A percentile compares a stretch with the other conserved stretches of the same genome.
Conservation (phyloP, 2,113 vertebrate species). For the Lethenteron reissneri region DNA sequence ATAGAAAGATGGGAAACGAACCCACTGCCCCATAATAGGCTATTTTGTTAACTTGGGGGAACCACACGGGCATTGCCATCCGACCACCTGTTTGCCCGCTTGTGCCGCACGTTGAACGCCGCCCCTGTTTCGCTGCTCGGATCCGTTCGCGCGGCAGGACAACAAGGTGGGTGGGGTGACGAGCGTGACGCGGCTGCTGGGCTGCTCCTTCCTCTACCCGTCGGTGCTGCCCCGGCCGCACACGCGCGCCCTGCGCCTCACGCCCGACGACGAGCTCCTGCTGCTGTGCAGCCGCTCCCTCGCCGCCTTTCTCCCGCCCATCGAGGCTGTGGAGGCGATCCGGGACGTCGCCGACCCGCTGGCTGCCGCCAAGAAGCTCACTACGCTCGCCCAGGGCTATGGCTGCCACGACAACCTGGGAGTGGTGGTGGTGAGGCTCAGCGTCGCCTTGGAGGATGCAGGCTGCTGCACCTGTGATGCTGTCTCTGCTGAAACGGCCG, state of each 20-base stretch:
- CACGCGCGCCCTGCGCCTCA: slow-evolving; percentile 45
- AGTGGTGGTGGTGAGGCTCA: slow-evolving; percentile 53
- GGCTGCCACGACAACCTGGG: slow-evolving; percentile 79
- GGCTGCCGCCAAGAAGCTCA: slow-evolving; percentile 70
- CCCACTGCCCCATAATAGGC: too few relatives aligned
- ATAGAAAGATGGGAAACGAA: too few relatives aligned
- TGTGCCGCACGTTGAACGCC: too few relatives aligned
- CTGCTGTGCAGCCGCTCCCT: slow-evolving; percentile 71
- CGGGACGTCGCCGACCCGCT: slow-evolving; percentile 46
- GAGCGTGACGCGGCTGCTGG: slow-evolving; percentile 77
- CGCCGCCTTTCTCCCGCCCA: slow-evolving; percentile 54
- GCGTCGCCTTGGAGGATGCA: slow-evolving; percentile 33
- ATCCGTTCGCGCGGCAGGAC: slow-evolving; percentile 28
- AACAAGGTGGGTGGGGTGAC: slow-evolving; percentile 94
- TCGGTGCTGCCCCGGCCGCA: slow-evolving; percentile 78
- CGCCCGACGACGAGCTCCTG: slow-evolving; percentile 60
- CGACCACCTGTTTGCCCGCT: too few relatives aligned
- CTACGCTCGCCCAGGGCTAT: slow-evolving; percentile 76
- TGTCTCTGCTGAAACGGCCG: too few relatives aligned
- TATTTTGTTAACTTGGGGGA: too few relatives aligned
- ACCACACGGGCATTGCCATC: too few relatives aligned
- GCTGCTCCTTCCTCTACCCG: slow-evolving; percentile 71
- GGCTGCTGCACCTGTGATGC: slow-evolving; percentile 50
- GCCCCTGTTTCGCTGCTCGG: too few relatives aligned
- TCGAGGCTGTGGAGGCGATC: slow-evolving; percentile 49